Percentiles rank a stretch among this genome's conserved stretches.
Conservation (phyloP, 2,113 vertebrate species). For the Prolemur simus region DNA sequence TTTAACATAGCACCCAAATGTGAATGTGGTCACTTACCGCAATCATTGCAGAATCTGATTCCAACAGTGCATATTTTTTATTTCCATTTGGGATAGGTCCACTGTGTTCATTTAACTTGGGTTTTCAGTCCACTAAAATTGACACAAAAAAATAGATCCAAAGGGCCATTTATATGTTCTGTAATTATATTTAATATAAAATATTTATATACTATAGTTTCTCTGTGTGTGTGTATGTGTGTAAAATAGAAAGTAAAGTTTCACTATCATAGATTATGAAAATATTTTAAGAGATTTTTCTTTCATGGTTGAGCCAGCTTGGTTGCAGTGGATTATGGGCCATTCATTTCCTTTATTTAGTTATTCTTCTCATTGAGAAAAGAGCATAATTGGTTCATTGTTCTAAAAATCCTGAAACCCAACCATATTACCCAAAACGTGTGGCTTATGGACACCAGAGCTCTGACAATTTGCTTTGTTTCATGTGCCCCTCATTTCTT, state of each 20-base stretch:
- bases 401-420: conserved; percentile 7
- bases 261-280: neutral
- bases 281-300: neutral
- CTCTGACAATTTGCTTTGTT: neutral
- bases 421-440: neutral
- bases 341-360: neutral
- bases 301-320: neutral
- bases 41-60: neutral
- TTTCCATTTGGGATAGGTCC: neutral
- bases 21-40: neutral
- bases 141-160: neutral
- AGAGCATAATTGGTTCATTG: neutral
- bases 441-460: neutral
- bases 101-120: neutral
- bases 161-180: neutral
- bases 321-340: neutral
- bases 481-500: neutral
- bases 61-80: neutral
- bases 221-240: neutral
- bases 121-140: neutral
- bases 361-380: conserved; percentile 38
- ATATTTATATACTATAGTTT: neutral
- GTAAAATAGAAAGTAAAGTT: neutral
- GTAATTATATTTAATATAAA: neutral
- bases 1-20: neutral